Percentiles rank a stretch among this genome's conserved stretches.
phyloP scores from a whole-genome alignment of 2,113 vertebrate species.

The human region DNA sequence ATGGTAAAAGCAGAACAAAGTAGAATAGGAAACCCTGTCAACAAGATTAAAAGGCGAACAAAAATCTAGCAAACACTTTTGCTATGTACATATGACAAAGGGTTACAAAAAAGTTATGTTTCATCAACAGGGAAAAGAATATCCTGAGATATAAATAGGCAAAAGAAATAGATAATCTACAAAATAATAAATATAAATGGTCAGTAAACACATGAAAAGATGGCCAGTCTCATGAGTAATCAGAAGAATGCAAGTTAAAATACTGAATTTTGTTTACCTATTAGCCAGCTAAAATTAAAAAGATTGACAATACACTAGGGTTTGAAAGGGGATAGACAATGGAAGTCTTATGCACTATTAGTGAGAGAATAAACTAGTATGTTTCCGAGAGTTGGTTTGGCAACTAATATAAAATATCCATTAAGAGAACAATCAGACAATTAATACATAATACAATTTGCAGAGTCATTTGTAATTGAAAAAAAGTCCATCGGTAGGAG shows the following conservation, averaged over 20 bases:
- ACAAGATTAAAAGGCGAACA: neutral
- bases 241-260: neutral
- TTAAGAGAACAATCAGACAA: slow-evolving; percentile 14
- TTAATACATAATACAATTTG: neutral
- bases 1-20: neutral
- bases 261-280: neutral
- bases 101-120: neutral
- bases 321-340: neutral
- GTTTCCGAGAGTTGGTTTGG: neutral
- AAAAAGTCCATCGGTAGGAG: neutral
- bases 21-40: neutral
- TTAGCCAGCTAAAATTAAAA: slow-evolving; percentile 17
- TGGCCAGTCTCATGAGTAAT: neutral
- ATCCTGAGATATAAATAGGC: neutral
- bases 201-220: neutral
- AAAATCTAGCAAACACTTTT: neutral
- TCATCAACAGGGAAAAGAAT: neutral
- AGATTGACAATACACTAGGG: neutral
- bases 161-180: neutral
- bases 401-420: slow-evolving; percentile 21
- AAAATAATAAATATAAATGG: neutral
- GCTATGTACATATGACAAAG: neutral
- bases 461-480: slow-evolving; percentile 15
- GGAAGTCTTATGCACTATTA: neutral
- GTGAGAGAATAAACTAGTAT: neutral